Evolutionary conservation across 1,140 invertebrate genomes (phyloP), one percentile per base, ranked within the genome.

Genomic region (Zaprionus taronus): DNA sequence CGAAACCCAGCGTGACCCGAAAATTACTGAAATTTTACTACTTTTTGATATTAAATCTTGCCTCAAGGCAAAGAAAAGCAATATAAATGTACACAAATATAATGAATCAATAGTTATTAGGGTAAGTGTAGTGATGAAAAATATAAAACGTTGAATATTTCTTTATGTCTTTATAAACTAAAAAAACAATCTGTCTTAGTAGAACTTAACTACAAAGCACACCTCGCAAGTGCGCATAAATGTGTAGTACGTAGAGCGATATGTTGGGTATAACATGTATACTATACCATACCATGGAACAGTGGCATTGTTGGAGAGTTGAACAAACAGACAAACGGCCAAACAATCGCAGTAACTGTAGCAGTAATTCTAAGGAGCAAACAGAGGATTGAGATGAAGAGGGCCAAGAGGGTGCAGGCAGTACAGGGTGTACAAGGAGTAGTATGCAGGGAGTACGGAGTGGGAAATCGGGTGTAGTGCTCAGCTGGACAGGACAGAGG

Each of bases 291-390:
- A 9, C 31, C 31, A 44, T 56, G 51, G 12, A 47, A 56, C 36
- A 26, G 31, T 58, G 41, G 61, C 73, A 70, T 76, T 76, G 47
- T 61, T 72, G 65, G 56, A 68, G 53, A 68, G 65, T 64, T 63
- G 51, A 63, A 73, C 60, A 58, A 66, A 68, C 66, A 83, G 34
- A 61, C 55, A 58, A 67, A 69, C 67, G 77, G 41, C 65, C 58
- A 71, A 60, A 62, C 63, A 53, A 58, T 75, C 47, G 72, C 77
- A 63, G 79, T 41, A 67, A 38, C 73, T 66, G 64, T 65, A 72
- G 73, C 62, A 67, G 73, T 81, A 41, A 73, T 57, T 63, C 60
- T 17, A 71, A 51, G 53, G 17, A 60, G 26, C 26, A 64, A 26
- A 53, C 61, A 34, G n/a, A 17, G 17, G 20, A 26, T 1, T n/a